Conservation (phyloP, 2,888 invertebrate species). For the Andrena flavipes region DNA sequence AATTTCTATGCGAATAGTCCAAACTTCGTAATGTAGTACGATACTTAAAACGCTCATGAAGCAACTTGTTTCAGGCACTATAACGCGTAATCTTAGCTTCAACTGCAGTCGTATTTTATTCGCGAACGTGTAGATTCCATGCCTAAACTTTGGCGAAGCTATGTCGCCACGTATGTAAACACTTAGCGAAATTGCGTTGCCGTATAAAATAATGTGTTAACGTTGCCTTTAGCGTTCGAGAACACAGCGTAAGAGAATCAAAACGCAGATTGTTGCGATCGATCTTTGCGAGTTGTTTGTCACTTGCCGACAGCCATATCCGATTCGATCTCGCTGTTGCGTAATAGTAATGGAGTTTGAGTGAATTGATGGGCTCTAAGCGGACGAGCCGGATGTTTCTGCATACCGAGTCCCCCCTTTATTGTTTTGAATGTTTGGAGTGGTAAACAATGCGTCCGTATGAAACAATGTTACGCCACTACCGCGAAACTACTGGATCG, state of each 20-base stretch:
- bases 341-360: conserved; percentile 20
- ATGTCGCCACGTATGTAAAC: conserved; percentile 33
- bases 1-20: not conserved
- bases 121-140: conserved; percentile 39
- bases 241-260: conserved; percentile 18
- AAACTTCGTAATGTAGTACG: conserved; percentile 9
- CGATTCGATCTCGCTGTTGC: conserved; percentile 21
- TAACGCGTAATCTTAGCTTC: conserved; percentile 33
- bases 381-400: conserved; percentile 44
- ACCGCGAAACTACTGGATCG: conserved; percentile 55
- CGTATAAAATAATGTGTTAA: conserved; percentile 20
- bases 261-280: conserved; percentile 7
- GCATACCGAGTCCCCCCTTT: conserved; percentile 59
- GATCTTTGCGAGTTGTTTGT: conserved; percentile 12
- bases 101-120: conserved; percentile 33
- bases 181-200: not conserved
- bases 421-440: conserved; percentile 57
- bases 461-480: conserved; percentile 67
- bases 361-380: conserved; percentile 50
- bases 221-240: conserved; percentile 21
- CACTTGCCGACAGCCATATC: not conserved
- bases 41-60: conserved; percentile 21
- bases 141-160: conserved; percentile 31
- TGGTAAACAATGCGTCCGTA: conserved; percentile 71
- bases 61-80: conserved; percentile 14